Conservation (phyloP, 2,113 vertebrate genomes). For the Hypomesus transpacificus region DNA sequence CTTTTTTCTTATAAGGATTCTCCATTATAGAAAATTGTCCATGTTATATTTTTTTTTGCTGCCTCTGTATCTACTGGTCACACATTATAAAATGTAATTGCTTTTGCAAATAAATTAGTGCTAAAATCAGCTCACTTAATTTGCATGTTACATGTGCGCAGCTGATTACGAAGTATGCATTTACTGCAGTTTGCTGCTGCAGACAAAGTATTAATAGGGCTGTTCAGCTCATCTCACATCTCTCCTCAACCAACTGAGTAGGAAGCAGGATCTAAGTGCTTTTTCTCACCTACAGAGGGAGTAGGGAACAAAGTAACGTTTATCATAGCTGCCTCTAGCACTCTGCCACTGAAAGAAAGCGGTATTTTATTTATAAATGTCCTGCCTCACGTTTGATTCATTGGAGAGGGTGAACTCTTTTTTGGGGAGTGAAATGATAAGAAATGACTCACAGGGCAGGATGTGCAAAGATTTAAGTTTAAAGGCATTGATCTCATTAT, state of each 20-base stretch:
- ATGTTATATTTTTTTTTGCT: no score
- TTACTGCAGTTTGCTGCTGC: no score
- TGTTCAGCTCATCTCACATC: background rate
- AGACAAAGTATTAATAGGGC: background rate
- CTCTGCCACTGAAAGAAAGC: background rate
- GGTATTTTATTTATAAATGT: background rate
- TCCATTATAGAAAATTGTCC: no score
- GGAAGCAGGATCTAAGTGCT: slow-evolving; percentile 1
- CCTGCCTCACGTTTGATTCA: background rate
- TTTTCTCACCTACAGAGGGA: slow-evolving; percentile 24
- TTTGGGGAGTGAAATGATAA: slow-evolving; percentile 40
- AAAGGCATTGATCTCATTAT: slow-evolving; percentile 46
- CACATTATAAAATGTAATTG: no score
- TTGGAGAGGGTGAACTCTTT: slow-evolving; percentile 1
- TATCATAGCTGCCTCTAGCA: background rate
- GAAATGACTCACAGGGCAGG: slow-evolving; percentile 39
- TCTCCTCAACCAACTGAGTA: background rate
- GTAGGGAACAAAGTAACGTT: background rate
- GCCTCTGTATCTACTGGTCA: no score
- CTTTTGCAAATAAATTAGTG: no score
- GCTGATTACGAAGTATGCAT: no score
- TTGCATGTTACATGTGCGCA: no score
- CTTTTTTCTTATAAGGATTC: no score
- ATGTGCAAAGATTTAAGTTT: slow-evolving; percentile 57
- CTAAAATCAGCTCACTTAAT: no score